Base-by-base conservation (phyloP, 1,140 invertebrate species). In the Rhagoletis zephyria region DNA sequence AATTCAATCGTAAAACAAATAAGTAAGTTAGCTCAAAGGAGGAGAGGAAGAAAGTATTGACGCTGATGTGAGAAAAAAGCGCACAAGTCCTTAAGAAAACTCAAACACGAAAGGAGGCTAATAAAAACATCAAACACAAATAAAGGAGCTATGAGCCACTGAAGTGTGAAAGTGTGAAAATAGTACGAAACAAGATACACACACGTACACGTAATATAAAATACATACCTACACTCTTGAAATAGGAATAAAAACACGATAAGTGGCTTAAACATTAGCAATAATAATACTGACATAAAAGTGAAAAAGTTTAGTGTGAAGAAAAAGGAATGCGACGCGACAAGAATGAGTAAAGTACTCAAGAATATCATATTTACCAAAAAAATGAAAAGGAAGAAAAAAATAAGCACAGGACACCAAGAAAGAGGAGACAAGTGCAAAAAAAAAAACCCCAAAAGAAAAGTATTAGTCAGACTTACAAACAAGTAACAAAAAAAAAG, bases 191-290 rank as follows among this genome's bases (percentile, higher is more conserved):
- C 0, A 7, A 2, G 5, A 56, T 10, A 56, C 51, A 4, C 61
- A n/a, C 2, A 16, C 2, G 0, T 10, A 56, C 51, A 56, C 51
- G 10, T 10, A 56, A 1, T 30, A 30, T 30, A 30, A 30, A 30
- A 16, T 0, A 63, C 61, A n/a, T 14, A 63, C 16, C 0, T 14
- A 63, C n/a, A n/a, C 12, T 7, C 12, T 45, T 45, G 12, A 74
- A 74, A 42, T 14, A 16, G 67, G 14, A 48, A 48, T 51, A 74
- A 48, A 51, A 74, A 48, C 14, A 48, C 14, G 16, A 74, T 74
- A 74, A 74, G 45, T 51, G 70, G 42, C 70, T 74, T 74, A 74
- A 74, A 51, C 70, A 74, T 74, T 48, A 74, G 70, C 16, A n/a
- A 74, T 63, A 63, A 63, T 63, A 63, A 63, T 63, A 63, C 61